Conservation (phyloP, 1,140 invertebrate species). For the Drosophila nannoptera region DNA sequence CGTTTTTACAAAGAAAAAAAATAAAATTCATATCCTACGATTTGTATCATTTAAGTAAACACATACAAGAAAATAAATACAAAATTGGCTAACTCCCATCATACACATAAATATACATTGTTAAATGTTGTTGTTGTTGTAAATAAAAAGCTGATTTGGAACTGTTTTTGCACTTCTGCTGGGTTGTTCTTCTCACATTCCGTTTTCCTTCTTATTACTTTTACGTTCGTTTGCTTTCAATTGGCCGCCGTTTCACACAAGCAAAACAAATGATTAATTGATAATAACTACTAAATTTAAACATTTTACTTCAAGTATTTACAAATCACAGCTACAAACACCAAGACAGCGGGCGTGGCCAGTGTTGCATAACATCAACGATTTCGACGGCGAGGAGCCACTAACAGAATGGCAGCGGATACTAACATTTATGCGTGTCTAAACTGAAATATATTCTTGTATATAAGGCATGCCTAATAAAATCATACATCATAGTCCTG, state of each 20-base stretch:
- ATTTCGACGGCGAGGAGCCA: constrained; percentile 16
- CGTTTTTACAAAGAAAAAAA: constrained; percentile 39
- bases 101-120: constrained; percentile 32
- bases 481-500: constrained; percentile 38
- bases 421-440: constrained; percentile 5
- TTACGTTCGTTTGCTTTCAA: constrained; percentile 14
- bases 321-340: constrained; percentile 78
- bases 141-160: constrained; percentile 60
- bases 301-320: constrained; percentile 71
- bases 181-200: constrained; percentile 7
- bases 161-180: constrained; percentile 39
- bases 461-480: constrained; percentile 18
- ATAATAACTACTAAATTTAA: constrained; percentile 74
- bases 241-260: constrained; percentile 34
- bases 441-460: constrained; percentile 10
- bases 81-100: constrained; percentile 64
- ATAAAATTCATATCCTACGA: constrained; percentile 36
- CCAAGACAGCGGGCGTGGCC: constrained; percentile 46
- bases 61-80: constrained; percentile 65
- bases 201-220: background rate
- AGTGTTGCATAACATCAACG: constrained; percentile 58
- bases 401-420: constrained; percentile 15
- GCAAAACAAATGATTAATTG: constrained; percentile 55
- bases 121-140: constrained; percentile 20
- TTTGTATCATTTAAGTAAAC: constrained; percentile 39